Evolutionary conservation across 1,140 invertebrate genomes (phyloP), one percentile per base, ranked within the genome.

Genomic region (Antheraea pernyi): DNA sequence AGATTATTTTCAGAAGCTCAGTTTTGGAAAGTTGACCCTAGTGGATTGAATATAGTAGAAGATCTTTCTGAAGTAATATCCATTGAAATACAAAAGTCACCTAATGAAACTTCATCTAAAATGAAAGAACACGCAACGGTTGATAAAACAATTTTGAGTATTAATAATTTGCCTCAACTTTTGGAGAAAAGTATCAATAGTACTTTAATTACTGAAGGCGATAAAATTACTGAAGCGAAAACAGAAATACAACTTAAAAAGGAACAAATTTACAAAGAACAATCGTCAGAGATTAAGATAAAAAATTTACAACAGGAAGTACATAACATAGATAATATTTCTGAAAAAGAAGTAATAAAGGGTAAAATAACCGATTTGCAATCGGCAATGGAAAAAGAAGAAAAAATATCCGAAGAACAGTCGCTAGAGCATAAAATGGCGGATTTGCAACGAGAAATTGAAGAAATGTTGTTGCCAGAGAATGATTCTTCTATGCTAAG

Each of bases 341-440:
- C 5, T 16, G 13, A 53, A 16, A 13, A 53, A 13, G 6, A 13
- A 16, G 4, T 13, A 53, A 1, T 53, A n/a, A 1, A 53, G 1
- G 16, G 16, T 53, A 53, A 53, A 6, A 53, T 16, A n/a, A 53
- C 16, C 0, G 46, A 53, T 53, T 53, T 53, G 16, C 16, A 53
- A 6, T 13, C 16, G 11, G 46, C 9, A 53, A 53, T 16, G 16
- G 0, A 53, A 11, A 36, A 64, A 48, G 73, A 76, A 58, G 65
- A 74, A 64, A 85, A 82, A 60, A 78, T 89, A 60, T 81, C 82
- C 36, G 86, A 89, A 60, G 89, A 91, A 74, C 83, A 88, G 37
- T 90, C 88, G 3, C 77, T 92, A 58, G 90, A 92, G 78, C 84
- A 77, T 75, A 89, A 92, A 89, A 91, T 92, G 82, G 90, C 90